Evolutionary conservation across 2,888 invertebrate species (phyloP), one percentile per base, ranked within the genome.

Genomic region (Antheraea assamensis): DNA sequence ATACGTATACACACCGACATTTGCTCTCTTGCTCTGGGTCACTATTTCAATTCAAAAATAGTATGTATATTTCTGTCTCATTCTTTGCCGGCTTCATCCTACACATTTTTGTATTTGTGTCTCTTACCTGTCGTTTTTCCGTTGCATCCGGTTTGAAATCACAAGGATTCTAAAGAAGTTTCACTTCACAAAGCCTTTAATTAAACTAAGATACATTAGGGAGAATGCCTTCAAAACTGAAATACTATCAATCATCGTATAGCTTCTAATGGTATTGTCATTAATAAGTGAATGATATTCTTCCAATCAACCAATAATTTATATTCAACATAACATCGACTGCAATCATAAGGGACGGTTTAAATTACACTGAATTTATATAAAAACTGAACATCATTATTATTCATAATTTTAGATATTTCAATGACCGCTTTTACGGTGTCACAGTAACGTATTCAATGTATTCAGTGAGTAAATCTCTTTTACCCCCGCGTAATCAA

Each of bases 401-500:
- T 68, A 72, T 72, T 55, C 52, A 55, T 72, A 68, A 68, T 68
- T 68, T 55, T 72, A 24, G 35, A 72, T 21, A 72, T 72, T 68
- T 21, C 21, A 68, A 68, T 72, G 70, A 68, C 31, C 55, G 47
- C 52, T 68, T 72, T 70, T 66, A 70, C 77, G 77, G 77, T 74
- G 80, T 83, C 80, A 79, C 80, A 78, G 84, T 87, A 87, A 84
- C 81, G 81, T 88, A 86, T 87, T 87, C 85, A 83, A 80, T 80
- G 82, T 85, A 85, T 84, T 86, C 86, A 84, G 81, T 82, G 84
- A 81, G 80, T 83, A 83, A 85, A 86, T 82, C 79, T 83, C 82
- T 83, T 87, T 88, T 84, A 81, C 81, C 82, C 81, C 81, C 79
- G 78, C 81, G 84, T 88, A 89, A 90, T 90, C 86, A 87, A 86